Evolutionary conservation across 2,797 vertebrate species (phyloP), one percentile per base, ranked within the genome.

Genomic region (Gouania willdenowi): DNA sequence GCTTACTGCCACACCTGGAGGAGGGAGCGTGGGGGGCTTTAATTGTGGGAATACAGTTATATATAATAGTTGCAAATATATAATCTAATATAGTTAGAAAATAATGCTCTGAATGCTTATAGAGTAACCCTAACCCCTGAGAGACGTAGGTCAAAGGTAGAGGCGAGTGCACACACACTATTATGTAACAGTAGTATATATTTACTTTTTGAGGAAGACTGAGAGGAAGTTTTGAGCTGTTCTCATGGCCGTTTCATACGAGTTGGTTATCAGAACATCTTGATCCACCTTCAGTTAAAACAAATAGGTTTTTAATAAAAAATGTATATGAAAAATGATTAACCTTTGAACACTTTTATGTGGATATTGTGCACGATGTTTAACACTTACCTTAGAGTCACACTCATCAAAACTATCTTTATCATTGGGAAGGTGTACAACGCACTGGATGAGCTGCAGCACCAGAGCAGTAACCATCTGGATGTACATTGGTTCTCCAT

Each of bases 381-480:
- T n/a, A n/a, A n/a, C n/a, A n/a, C 43, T 67, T 82, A 97, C 94
- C 77, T 95, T 97, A 53, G 85, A 89, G 55, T 94, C 94, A 26
- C 90, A 87, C 38, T 97, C 92, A 1, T 98, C 95, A 30, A 86
- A 83, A 48, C 11, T 66, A 39, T 97, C 92, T 46, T 82, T 94
- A 75, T 97, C 93, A 26, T 64, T 88, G 28, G 95, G 94, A 8
- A 98, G 84, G 39, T 97, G 94, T n/a, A 98, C 95, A 18, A 98
- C 95, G 75, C 95, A 98, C 53, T 98, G 95, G 82, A 98, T 98
- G 54, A 98, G 89, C 45, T 98, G 95, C 68, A 98, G 87, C 58
- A 98, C 95, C 64, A 98, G 77, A 32, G 95, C 95, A 0, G 94
- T 98, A 69, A 98, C 95, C 95, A 98, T 98, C 69, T 98, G 95